A percentile compares a stretch with the other conserved stretches of the same genome.
These are phyloP conservation scores for Cephus spinipes DNA, from an alignment of 2,888 invertebrate species.

Conservation along the genomic window DNA sequence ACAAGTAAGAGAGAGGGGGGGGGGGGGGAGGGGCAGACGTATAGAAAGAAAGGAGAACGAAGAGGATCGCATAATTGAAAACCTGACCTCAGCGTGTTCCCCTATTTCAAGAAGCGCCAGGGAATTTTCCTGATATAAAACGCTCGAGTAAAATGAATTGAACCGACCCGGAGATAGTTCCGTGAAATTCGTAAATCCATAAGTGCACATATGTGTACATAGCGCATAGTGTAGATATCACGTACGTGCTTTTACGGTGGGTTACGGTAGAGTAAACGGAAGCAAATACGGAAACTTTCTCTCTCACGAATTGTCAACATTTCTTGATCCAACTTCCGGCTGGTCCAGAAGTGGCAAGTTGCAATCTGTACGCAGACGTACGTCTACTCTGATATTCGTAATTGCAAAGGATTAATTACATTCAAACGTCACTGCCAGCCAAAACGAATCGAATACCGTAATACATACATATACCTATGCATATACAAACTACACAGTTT, in stretches of 20 bases:
- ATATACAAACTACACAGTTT: not conserved
- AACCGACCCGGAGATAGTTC: not conserved
- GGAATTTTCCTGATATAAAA: constrained; percentile 19
- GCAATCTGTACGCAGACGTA: not conserved
- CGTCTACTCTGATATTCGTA: not conserved
- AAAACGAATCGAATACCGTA: not conserved
- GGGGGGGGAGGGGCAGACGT: not conserved
- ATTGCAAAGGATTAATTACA: not conserved
- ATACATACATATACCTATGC: not conserved
- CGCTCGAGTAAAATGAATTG: not conserved
- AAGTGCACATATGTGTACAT: not conserved
- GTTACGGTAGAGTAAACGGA: not conserved
- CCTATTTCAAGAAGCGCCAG: constrained; percentile 26
- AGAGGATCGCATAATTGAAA: constrained; percentile 35
- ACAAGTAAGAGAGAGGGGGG: not conserved
- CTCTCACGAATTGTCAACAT: not conserved
- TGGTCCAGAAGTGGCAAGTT: not conserved
- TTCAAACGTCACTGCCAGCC: not conserved
- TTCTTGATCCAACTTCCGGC: not conserved
- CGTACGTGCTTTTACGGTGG: not conserved
- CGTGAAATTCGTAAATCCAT: not conserved
- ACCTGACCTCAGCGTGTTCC: constrained; percentile 32
- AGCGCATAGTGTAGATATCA: not conserved
- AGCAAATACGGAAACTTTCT: not conserved
- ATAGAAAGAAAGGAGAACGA: constrained; percentile 1